Conservation (phyloP, 1,140 invertebrate genomes). For the Hylaeus anthracinus region DNA sequence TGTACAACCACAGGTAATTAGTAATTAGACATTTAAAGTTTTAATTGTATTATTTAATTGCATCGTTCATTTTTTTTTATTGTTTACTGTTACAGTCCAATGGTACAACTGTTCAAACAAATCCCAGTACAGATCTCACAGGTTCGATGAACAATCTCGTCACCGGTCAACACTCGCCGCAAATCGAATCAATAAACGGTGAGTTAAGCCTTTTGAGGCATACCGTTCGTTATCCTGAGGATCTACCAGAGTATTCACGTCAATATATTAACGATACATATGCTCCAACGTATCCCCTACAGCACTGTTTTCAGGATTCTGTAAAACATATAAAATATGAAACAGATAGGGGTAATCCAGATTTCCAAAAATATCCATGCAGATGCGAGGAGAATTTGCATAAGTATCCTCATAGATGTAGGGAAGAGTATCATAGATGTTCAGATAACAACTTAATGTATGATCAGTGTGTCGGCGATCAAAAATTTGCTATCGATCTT, state of each 20-base stretch:
- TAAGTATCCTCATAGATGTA: constrained; percentile 76
- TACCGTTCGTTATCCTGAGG: constrained; percentile 61
- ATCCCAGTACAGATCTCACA: constrained; percentile 70
- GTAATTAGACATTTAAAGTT: constrained; percentile 63
- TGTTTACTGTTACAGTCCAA: constrained; percentile 69
- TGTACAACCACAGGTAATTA: constrained; percentile 79
- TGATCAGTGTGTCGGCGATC: constrained; percentile 65
- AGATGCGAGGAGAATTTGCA: constrained; percentile 74
- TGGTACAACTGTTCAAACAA: constrained; percentile 70
- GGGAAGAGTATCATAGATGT: constrained; percentile 76
- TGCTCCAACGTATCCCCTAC: constrained; percentile 58
- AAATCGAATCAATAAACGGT: constrained; percentile 79
- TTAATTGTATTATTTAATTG: constrained; percentile 22
- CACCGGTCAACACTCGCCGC: constrained; percentile 72
- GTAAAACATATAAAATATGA: constrained; percentile 64
- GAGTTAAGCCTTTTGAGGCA: constrained; percentile 73
- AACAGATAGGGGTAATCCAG: constrained; percentile 60
- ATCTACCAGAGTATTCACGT: constrained; percentile 65
- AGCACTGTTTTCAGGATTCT: constrained; percentile 65
- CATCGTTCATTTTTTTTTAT: constrained; percentile 3
- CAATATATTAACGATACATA: constrained; percentile 66
- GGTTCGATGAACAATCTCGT: constrained; percentile 78
- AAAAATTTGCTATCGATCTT: constrained; percentile 70
- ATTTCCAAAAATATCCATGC: constrained; percentile 70
- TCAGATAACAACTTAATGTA: constrained; percentile 74